Percentiles rank a stretch among this genome's conserved stretches.
These are phyloP conservation scores for Temnothorax nylanderi DNA, from an alignment of 1,140 invertebrate genomes.

Conservation along the genomic window DNA sequence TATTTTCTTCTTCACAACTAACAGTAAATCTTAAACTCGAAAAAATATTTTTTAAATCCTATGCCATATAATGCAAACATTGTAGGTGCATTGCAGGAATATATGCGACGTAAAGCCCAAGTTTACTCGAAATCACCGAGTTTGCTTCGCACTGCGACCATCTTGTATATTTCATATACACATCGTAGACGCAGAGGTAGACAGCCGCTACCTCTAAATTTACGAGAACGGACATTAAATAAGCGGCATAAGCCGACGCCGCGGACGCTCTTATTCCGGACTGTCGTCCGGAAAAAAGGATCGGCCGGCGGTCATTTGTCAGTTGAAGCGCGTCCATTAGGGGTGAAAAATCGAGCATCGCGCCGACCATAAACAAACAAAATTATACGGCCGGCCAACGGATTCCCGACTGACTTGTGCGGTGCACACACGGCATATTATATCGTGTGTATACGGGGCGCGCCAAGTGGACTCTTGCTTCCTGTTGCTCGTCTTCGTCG, in stretches of 20 bases:
- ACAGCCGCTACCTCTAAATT: constrained; percentile 59
- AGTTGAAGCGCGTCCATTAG: constrained; percentile 81
- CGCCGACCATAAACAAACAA: constrained; percentile 84
- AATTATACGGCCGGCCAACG: constrained; percentile 79
- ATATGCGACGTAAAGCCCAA: background rate
- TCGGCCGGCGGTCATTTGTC: constrained; percentile 80
- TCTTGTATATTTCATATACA: constrained; percentile 38
- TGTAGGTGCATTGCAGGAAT: background rate
- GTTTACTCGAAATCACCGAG: constrained; percentile 11
- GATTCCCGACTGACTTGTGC: constrained; percentile 45
- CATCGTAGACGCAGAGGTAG: constrained; percentile 9
- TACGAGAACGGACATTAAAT: constrained; percentile 68
- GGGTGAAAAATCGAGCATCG: constrained; percentile 83
- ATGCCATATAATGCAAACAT: background rate
- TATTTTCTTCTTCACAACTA: too few species aligned
- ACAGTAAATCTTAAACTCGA: background rate
- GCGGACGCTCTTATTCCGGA: constrained; percentile 53
- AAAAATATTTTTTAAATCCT: constrained; percentile 8
- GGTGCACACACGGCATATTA: constrained; percentile 22
- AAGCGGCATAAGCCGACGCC: constrained; percentile 63
- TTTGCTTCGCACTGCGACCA: background rate
- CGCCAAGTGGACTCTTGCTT: constrained; percentile 54
- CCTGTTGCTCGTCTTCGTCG: constrained; percentile 77
- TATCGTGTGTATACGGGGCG: background rate
- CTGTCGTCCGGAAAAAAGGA: constrained; percentile 65